A percentile compares a stretch with the other conserved stretches of the same genome.
Conservation (phyloP, 2,888 invertebrate genomes). For the Aporophyla nigra region DNA sequence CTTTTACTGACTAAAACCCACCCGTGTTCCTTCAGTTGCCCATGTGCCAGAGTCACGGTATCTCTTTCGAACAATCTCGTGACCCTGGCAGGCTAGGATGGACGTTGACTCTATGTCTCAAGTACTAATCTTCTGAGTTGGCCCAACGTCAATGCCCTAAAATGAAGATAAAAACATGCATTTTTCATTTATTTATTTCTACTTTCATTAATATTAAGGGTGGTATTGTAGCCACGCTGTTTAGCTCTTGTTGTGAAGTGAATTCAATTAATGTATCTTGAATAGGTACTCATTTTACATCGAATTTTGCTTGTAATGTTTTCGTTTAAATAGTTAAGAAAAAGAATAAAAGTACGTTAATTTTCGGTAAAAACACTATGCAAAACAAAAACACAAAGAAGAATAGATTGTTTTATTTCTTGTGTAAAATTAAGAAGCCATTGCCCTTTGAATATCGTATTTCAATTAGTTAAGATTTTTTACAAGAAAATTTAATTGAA, state of each 20-base stretch:
- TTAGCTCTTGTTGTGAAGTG: conserved; percentile 11
- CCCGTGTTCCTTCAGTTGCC: no score
- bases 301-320: not conserved
- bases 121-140: conserved; percentile 9
- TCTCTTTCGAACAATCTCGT: no score
- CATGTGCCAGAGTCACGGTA: no score
- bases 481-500: not conserved
- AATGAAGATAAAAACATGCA: conserved; percentile 37
- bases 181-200: conserved; percentile 36
- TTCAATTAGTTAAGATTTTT: not conserved
- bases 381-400: not conserved
- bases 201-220: conserved; percentile 29
- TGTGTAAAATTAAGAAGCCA: not conserved
- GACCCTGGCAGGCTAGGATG: no score
- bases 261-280: not conserved
- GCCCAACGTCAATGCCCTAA: conserved; percentile 28
- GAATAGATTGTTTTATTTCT: not conserved
- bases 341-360: not conserved
- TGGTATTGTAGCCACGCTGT: not conserved
- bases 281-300: not conserved
- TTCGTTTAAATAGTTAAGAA: not conserved
- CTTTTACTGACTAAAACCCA: no score
- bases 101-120: not conserved
- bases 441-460: not conserved
- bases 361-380: not conserved